Evolutionary conservation across 2,113 vertebrate species (phyloP).

Genomic region (Athene noctua): DNA sequence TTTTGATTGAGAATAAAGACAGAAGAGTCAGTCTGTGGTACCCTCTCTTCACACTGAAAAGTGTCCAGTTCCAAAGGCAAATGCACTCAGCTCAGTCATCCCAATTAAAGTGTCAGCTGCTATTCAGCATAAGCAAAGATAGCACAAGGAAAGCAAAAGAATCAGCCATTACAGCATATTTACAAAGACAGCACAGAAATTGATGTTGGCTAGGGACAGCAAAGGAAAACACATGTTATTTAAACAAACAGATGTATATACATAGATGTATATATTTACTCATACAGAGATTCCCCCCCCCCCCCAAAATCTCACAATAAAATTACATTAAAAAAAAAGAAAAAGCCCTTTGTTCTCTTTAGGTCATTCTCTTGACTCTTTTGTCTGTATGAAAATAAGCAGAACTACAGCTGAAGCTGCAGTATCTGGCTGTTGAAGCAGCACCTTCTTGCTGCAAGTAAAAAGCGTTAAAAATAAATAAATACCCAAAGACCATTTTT

Average conservation of each 20-base stretch:
- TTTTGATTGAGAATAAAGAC: conserved; percentile 46
- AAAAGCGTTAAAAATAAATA: neutral
- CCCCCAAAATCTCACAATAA: neutral
- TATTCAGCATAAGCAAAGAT: neutral
- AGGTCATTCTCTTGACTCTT: neutral
- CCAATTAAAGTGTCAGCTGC: conserved; percentile 25
- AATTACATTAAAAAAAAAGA: neutral
- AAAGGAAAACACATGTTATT: neutral
- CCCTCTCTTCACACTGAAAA: conserved; percentile 22
- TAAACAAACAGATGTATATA: neutral
- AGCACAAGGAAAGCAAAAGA: conserved; percentile 15
- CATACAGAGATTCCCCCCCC: neutral
- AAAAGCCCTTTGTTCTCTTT: neutral
- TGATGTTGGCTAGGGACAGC: neutral
- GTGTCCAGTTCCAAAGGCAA: conserved; percentile 27
- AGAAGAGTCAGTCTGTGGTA: neutral
- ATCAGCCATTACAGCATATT: neutral
- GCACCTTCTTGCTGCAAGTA: neutral
- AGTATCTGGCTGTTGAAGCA: neutral
- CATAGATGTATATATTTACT: neutral
- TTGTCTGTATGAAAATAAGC: neutral
- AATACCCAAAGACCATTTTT: neutral
- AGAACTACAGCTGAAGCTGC: neutral
- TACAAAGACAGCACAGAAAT: neutral
- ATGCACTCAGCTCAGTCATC: neutral